Conservation (phyloP, 2,888 invertebrate species). For the Acronicta leporina region DNA sequence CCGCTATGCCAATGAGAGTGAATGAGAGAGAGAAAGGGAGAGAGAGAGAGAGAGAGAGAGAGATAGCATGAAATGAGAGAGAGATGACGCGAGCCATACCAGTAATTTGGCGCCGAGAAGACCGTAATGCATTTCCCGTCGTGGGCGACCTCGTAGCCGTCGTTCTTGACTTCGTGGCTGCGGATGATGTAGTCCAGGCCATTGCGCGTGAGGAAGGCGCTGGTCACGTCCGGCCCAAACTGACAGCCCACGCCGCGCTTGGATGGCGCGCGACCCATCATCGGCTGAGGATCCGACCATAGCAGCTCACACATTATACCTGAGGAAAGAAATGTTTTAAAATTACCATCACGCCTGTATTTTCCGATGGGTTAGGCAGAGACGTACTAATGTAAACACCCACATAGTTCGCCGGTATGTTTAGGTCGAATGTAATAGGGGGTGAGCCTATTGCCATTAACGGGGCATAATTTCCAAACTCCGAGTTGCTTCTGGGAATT, state of each 20-base stretch:
- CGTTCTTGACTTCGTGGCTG: constrained; percentile 99
- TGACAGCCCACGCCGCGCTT: constrained; percentile 99
- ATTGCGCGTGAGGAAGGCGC: constrained; percentile 94
- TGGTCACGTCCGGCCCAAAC: constrained; percentile 99
- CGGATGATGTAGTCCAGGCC: constrained; percentile 97
- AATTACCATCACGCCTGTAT: no score
- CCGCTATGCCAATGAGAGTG: no score
- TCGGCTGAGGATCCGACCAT: constrained; percentile 99
- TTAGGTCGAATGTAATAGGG: no score
- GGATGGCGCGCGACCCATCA: constrained; percentile 96
- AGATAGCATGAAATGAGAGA: no score
- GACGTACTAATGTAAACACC: no score
- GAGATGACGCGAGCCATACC: constrained; percentile 88
- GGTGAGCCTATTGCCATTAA: no score
- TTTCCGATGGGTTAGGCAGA: no score
- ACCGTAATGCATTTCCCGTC: constrained; percentile 99
- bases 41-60: no score
- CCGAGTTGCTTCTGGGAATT: no score
- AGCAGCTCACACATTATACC: constrained; percentile 99
- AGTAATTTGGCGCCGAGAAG: constrained; percentile 99
- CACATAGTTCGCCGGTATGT: no score
- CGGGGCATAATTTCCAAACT: no score
- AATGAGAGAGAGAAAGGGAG: no score
- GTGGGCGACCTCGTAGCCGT: constrained; percentile 98
- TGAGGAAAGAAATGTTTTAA: constrained; percentile 61